phyloP scores from a whole-genome alignment of 2,888 invertebrate species.

The Norana najaformis region DNA sequence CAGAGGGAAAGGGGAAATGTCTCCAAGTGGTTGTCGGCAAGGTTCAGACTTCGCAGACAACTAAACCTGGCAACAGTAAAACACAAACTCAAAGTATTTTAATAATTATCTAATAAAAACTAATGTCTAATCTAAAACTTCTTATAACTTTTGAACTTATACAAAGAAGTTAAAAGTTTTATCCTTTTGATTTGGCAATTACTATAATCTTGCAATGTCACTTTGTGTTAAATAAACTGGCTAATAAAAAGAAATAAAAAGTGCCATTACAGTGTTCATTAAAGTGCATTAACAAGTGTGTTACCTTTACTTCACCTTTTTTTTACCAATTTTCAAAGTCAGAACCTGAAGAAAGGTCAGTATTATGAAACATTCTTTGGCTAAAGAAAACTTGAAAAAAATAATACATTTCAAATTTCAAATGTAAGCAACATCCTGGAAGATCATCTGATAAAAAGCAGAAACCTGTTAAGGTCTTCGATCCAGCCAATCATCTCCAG shows the following conservation, averaged over 20 bases:
- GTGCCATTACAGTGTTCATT: too few relatives aligned
- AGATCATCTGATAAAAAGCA: neutral
- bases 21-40: constrained; percentile 63
- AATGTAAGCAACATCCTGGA: neutral
- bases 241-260: neutral
- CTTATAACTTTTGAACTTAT: neutral
- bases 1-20: constrained; percentile 61
- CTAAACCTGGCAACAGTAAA: constrained; percentile 53
- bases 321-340: too few relatives aligned
- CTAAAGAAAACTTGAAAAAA: too few relatives aligned
- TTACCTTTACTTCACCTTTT: too few relatives aligned
- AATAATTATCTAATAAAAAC: neutral
- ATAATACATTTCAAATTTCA: too few relatives aligned
- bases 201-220: neutral
- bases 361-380: too few relatives aligned
- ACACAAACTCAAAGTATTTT: neutral
- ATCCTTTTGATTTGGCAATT: too few relatives aligned
- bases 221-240: neutral
- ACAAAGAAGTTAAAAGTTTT: neutral
- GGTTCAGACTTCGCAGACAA: constrained; percentile 60
- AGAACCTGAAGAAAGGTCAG: too few relatives aligned
- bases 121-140: neutral
- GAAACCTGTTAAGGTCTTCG: constrained; percentile 58
- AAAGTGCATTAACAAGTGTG: too few relatives aligned
- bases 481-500: constrained; percentile 61